Base-by-base conservation (phyloP, 2,888 invertebrate species). In the Diarsia rubi region DNA sequence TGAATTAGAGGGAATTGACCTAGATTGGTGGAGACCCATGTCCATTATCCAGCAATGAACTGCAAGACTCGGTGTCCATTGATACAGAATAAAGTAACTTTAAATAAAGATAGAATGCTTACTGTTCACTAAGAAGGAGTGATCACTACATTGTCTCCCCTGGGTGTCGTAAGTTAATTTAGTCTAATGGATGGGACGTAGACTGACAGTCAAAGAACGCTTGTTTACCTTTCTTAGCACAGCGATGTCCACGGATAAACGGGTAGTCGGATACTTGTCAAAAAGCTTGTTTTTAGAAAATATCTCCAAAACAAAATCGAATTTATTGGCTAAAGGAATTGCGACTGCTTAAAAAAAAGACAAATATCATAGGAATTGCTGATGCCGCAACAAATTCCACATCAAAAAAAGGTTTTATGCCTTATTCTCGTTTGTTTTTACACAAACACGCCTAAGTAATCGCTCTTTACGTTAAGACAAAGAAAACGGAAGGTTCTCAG, bases 401-500 rank as follows among this genome's bases (percentile, higher is more conserved):
- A 14, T 5, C 21, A 3, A 27, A 71, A 49, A 70, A 72, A 52
- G 27, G 27, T 31, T 44, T 24, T 42, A 76, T 63, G n/a, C 37
- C 3, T 27, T 80, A 80, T n/a, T 49, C 24, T 57, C 1, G n/a
- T 37, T 19, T 62, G 12, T 62, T 49, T 62, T 47, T 65, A n/a
- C n/a, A 67, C 60, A 64, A 66, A 67, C 16, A 47, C 16, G 24
- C 31, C 19, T 59, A 42, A 21, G 21, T 27, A 73, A 69, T 79
- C 76, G 73, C 59, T n/a, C 57, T 62, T 73, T 69, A 72, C 37
- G 31, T 70, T 47, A 62, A 73, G 64, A 84, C 84, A 84, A 81
- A 86, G 84, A 84, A 71, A 60, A 68, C 75, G 81, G 86, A 80
- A 86, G 76, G 72, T 74, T 59, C 14, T 64, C 27, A 42, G 11